Conservation (phyloP, 2,888 invertebrate species). For the Tricholauxania praeusta region DNA sequence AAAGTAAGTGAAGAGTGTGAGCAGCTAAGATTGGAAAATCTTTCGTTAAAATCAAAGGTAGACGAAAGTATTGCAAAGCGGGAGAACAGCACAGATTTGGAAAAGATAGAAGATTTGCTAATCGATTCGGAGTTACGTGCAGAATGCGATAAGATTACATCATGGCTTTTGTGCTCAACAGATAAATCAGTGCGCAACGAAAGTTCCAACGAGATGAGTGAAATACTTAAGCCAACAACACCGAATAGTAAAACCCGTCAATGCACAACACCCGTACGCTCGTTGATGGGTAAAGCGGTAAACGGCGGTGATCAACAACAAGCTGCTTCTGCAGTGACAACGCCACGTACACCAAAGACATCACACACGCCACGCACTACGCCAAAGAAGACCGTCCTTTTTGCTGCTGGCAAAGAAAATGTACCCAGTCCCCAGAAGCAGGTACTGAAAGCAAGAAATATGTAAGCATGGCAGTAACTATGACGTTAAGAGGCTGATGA, state of each 20-base stretch:
- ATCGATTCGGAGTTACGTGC: conserved; percentile 62
- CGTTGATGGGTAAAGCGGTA: conserved; percentile 31
- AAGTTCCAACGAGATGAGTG: conserved; percentile 57
- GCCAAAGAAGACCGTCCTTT: conserved; percentile 65
- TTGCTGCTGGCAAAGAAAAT: conserved; percentile 65
- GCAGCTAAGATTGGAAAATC: conserved; percentile 65
- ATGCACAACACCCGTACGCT: conserved; percentile 47
- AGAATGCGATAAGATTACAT: conserved; percentile 65
- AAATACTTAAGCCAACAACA: conserved; percentile 57
- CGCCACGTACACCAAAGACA: conserved; percentile 50
- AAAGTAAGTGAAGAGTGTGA: conserved; percentile 65
- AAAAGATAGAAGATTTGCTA: conserved; percentile 62
- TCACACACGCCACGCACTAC: conserved; percentile 61
- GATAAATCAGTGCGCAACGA: conserved; percentile 61
- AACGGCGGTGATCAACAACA: conserved; percentile 24
- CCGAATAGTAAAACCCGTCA: conserved; percentile 50
- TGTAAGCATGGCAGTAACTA: conserved; percentile 43
- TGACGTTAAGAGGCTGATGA: neutral
- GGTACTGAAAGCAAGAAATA: conserved; percentile 63
- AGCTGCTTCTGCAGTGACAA: conserved; percentile 30
- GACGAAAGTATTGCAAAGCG: conserved; percentile 55
- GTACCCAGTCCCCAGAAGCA: conserved; percentile 64
- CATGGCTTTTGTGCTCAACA: conserved; percentile 57
- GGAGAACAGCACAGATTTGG: conserved; percentile 60
- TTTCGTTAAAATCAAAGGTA: conserved; percentile 64